A percentile compares a stretch with the other conserved stretches of the same genome.
These are phyloP conservation scores for Sylvietta virens DNA, from an alignment of 2,113 vertebrate genomes.

Conservation along the genomic window DNA sequence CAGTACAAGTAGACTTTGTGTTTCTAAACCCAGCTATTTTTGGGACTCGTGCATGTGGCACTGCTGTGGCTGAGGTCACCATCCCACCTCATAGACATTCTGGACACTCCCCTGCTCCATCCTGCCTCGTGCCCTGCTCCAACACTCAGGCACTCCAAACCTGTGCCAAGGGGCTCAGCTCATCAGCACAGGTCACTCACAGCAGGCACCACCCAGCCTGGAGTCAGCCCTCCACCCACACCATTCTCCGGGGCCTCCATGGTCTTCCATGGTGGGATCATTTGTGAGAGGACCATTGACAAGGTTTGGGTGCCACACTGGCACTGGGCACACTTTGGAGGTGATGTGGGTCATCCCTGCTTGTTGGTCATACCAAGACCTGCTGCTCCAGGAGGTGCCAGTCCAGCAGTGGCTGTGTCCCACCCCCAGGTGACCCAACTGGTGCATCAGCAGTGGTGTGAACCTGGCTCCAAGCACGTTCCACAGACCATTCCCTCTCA, in stretches of 20 bases:
- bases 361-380: neutral
- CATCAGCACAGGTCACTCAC: neutral
- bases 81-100: fast-evolving
- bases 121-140: fast-evolving
- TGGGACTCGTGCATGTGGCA: neutral
- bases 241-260: neutral
- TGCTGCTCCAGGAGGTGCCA: neutral
- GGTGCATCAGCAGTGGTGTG: neutral
- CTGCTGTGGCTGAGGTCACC: neutral
- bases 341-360: neutral
- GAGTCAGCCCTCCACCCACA: neutral
- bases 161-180: neutral
- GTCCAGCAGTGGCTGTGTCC: neutral
- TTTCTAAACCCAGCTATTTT: neutral
- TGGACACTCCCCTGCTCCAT: neutral
- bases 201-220: neutral
- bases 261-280: neutral
- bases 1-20: neutral
- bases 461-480: fast-evolving
- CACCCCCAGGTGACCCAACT: neutral
- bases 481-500: neutral
- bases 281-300: neutral
- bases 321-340: neutral
- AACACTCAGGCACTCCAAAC: neutral
- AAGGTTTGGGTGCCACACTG: neutral